Evolutionary conservation across 2,888 invertebrate genomes (phyloP), one percentile per base, ranked within the genome.

Genomic region (Dinocampus coccinellae): DNA sequence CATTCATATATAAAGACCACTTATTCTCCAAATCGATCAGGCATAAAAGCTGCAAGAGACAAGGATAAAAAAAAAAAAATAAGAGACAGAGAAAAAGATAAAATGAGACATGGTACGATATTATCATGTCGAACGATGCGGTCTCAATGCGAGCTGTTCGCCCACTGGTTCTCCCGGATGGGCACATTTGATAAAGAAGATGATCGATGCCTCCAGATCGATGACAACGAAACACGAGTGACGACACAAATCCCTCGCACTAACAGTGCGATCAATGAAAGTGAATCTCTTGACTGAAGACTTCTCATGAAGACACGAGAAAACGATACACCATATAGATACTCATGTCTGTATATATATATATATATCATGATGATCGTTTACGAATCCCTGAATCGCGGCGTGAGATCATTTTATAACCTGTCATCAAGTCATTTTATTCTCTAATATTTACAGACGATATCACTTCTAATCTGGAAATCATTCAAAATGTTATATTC

Each of bases 121-220:
- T 24, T 67, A 60, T 53, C 69, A 70, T 69, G 60, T 67, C 72
- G 62, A 69, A 73, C 47, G 67, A 73, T 72, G 73, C 7, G 9
- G 47, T 75, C 69, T 62, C 61, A 68, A 53, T 62, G 71, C 69
- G 68, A 73, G 69, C 73, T 79, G 76, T 79, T 47, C 77, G 78
- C 81, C 79, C 80, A 80, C 81, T 78, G 74, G 78, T 76, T 77
- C 79, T 72, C 70, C 73, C 73, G 82, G 82, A 83, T 81, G 82
- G 78, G 82, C 81, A 81, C 39, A 10, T 82, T 83, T 83, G 87
- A 87, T 86, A 86, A 85, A 80, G 77, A 79, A 83, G 82, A 87
- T 86, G 87, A 87, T 87, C 86, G 86, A 87, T 87, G 86, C 80
- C 76, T 69, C 70, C 69, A 55, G 69, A 61, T 69, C 73, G 65